Evolutionary conservation across 2,113 vertebrate genomes (phyloP), one percentile per base, ranked within the genome.

Genomic region (Mionectes macconnelli): DNA sequence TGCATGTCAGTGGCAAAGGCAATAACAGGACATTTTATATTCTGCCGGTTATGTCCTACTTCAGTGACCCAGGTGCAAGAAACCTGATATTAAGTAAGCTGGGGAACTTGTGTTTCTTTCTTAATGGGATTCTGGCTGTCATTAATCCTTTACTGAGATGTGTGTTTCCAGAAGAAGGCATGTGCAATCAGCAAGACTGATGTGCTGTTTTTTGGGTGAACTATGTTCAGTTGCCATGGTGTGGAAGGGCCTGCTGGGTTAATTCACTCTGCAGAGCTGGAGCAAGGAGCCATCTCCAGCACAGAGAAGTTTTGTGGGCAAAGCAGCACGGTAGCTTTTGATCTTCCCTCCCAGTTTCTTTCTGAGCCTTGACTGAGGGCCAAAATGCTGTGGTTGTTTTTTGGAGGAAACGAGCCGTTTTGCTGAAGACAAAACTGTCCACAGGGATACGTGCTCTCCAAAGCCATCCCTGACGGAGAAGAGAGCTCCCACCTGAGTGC

Each of bases 11-110:
- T 19, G 37, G 85, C 73, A 93, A 60, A 92, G 44, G 56, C 85
- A 91, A 28, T 59, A 60, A 70, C 68, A 86, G 64, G 53, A 78
- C 73, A 11, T 45, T 84, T 90, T 52, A 60, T 57, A 84, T 94
- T 82, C 88, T 93, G 73, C 76, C 79, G 79, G 90, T 93, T 93
- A 67, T 1, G 1, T 90, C 93, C 88, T 40, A 68, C 69, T 76
- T 66, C n/a, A 23, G 83, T 62, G n/a, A 92, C 90, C 83, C 90
- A 95, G 90, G 93, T 93, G 93, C 1, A 0, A 75, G 95, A 92
- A 96, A 96, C 68, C 69, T 76, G 95, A 90, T 90, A 92, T 90
- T 92, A 87, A 95, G 90, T 42, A 89, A 95, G 44, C 92, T 76
- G 92, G 83, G 90, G 92, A 87, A 93, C 84, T 75, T 84, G 88